Percentiles rank a stretch among this genome's conserved stretches.
phyloP scores from a whole-genome alignment of 2,888 invertebrate genomes.

The Aplocera efformata region DNA sequence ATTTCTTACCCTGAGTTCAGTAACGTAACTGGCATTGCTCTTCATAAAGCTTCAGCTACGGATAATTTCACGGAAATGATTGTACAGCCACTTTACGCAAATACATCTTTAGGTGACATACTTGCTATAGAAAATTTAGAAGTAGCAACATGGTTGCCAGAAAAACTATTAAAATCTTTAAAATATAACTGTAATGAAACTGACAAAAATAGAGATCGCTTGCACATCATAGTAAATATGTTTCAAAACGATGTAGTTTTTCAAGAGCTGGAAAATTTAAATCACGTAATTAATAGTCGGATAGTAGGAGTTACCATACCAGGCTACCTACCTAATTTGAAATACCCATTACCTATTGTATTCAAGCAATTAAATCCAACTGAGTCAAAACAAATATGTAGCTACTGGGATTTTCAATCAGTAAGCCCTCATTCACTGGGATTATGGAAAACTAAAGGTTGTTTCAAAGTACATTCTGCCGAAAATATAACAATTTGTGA shows the following conservation, averaged over 20 bases:
- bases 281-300: slow-evolving; percentile 60
- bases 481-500: slow-evolving; percentile 58
- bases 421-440: slow-evolving; percentile 44
- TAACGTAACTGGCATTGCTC: slow-evolving; percentile 75
- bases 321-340: slow-evolving; percentile 76
- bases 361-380: slow-evolving; percentile 51
- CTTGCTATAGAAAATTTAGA: slow-evolving; percentile 69
- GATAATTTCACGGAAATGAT: slow-evolving; percentile 60
- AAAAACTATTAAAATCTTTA: slow-evolving; percentile 56
- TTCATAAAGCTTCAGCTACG: slow-evolving; percentile 43
- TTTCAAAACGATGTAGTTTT: slow-evolving; percentile 78
- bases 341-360: slow-evolving; percentile 76
- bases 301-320: slow-evolving; percentile 82
- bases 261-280: slow-evolving; percentile 58
- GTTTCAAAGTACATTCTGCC: slow-evolving; percentile 52
- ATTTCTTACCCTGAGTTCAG: slow-evolving; percentile 71
- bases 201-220: slow-evolving; percentile 28
- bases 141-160: slow-evolving; percentile 77
- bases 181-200: slow-evolving; percentile 41
- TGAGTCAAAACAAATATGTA: slow-evolving; percentile 56
- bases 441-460: slow-evolving; percentile 80
- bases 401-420: slow-evolving; percentile 79
- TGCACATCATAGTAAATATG: slow-evolving; percentile 73
- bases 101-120: slow-evolving; percentile 69
- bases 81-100: slow-evolving; percentile 60